Conservation (phyloP, 2,113 vertebrate genomes). For the Panthera leo region DNA sequence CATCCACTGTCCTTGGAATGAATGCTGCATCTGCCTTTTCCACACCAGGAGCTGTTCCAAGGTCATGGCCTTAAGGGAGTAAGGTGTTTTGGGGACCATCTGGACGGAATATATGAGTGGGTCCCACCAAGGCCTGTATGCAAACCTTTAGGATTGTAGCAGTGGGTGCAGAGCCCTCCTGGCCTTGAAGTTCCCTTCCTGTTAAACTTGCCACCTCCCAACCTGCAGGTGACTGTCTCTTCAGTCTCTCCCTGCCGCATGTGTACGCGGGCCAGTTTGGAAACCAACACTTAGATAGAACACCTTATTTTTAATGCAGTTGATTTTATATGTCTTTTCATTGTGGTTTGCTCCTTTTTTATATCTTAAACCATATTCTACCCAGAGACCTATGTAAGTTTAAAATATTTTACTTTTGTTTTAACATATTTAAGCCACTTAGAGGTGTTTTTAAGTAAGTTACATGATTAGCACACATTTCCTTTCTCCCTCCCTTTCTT, state of each 20-base stretch:
- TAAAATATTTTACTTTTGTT: neutral
- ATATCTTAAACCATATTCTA: neutral
- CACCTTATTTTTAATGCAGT: neutral
- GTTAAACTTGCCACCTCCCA: neutral
- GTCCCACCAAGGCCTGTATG: neutral
- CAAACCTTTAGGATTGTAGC: neutral
- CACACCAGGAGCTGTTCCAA: neutral
- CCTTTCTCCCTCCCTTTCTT: neutral
- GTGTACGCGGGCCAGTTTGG: neutral
- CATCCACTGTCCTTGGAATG: neutral
- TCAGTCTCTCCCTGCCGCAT: neutral
- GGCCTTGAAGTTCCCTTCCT: neutral
- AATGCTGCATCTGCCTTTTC: neutral
- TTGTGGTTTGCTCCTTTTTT: neutral
- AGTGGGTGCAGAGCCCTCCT: rapidly evolving
- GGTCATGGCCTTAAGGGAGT: neutral
- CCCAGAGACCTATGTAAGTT: neutral
- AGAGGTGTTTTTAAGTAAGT: neutral
- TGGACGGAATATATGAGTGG: neutral
- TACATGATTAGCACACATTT: neutral
- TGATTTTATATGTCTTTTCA: neutral
- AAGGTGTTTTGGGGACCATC: neutral
- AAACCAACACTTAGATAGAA: neutral
- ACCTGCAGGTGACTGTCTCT: too few species aligned
- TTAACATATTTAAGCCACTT: neutral